phyloP scores from a whole-genome alignment of 1,140 invertebrate genomes.

The Tetranychus urticae region DNA sequence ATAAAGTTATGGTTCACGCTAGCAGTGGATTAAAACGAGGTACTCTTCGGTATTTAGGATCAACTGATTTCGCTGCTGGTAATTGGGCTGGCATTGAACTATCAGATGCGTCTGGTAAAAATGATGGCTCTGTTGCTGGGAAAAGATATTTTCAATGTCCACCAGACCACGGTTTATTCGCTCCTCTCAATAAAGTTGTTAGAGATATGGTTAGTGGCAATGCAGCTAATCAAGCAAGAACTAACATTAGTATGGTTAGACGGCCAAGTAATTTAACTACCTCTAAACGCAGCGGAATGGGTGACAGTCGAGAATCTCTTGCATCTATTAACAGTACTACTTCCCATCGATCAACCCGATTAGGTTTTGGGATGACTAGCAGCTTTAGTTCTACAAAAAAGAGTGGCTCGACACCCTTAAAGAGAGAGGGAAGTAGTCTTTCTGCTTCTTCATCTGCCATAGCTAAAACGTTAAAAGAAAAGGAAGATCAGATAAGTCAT shows the following conservation, averaged over 20 bases:
- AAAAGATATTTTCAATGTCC: constrained; percentile 78
- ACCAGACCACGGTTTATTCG: constrained; percentile 71
- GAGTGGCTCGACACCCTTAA: background rate
- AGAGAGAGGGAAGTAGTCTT: background rate
- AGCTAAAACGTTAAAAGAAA: constrained; percentile 70
- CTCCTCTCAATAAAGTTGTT: constrained; percentile 60
- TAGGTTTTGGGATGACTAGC: constrained; percentile 36
- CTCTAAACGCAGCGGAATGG: constrained; percentile 28
- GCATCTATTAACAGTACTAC: constrained; percentile 56
- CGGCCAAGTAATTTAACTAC: constrained; percentile 5
- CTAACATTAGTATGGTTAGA: constrained; percentile 16
- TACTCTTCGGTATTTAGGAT: constrained; percentile 52
- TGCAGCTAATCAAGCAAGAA: constrained; percentile 19
- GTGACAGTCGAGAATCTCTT: constrained; percentile 44
- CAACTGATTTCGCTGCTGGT: constrained; percentile 64
- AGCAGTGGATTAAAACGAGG: constrained; percentile 69
- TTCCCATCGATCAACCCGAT: constrained; percentile 32
- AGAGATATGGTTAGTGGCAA: background rate
- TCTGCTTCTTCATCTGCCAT: constrained; percentile 11
- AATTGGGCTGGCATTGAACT: constrained; percentile 87
- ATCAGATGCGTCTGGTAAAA: constrained; percentile 69
- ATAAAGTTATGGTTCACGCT: constrained; percentile 67
- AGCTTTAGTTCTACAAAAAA: constrained; percentile 28
- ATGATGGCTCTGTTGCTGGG: constrained; percentile 74
- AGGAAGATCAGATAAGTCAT: constrained; percentile 71